phyloP scores from a whole-genome alignment of 2,113 vertebrate species.

The Nothobranchius kuhntae region DNA sequence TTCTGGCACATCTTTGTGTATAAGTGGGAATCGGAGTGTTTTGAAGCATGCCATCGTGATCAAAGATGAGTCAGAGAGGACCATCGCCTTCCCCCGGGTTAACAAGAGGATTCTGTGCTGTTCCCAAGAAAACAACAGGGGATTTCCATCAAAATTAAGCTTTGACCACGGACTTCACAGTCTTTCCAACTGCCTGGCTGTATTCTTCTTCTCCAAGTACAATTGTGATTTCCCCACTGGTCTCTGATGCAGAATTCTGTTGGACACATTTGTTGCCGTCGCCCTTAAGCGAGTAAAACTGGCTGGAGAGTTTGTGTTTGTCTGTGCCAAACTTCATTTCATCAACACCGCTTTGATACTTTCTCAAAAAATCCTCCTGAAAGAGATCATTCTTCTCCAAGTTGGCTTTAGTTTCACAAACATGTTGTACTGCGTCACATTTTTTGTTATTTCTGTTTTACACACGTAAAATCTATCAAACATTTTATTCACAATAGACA shows the following conservation, averaged over 20 bases:
- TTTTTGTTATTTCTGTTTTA: neutral
- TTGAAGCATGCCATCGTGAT: conserved; percentile 27
- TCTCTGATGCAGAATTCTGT: conserved; percentile 27
- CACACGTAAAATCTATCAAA: too few relatives aligned
- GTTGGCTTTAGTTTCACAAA: conserved; percentile 24
- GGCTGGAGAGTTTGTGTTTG: conserved; percentile 15
- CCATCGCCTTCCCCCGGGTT: conserved; percentile 17
- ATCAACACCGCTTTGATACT: conserved; percentile 27
- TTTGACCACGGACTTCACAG: conserved; percentile 21
- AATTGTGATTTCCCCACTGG: conserved; percentile 12
- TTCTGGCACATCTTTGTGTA: conserved; percentile 13
- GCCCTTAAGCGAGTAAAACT: conserved; percentile 17
- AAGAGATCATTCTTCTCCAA: conserved; percentile 22
- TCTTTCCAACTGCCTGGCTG: conserved; percentile 15
- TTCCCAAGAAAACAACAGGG: conserved; percentile 1
- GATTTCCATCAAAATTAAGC: conserved; percentile 34
- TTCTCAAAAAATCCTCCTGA: conserved; percentile 17
- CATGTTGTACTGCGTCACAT: neutral
- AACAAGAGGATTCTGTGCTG: conserved; percentile 11
- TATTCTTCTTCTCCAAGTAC: conserved; percentile 1
- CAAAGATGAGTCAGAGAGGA: conserved; percentile 27
- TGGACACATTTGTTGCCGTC: conserved; percentile 31
- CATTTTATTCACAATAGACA: too few relatives aligned
- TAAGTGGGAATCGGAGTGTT: conserved; percentile 4
- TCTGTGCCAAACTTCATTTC: conserved; percentile 51